Evolutionary conservation across 2,797 vertebrate genomes (phyloP), one percentile per base, ranked within the genome.

Genomic region (Pseudochromis fuscus): DNA sequence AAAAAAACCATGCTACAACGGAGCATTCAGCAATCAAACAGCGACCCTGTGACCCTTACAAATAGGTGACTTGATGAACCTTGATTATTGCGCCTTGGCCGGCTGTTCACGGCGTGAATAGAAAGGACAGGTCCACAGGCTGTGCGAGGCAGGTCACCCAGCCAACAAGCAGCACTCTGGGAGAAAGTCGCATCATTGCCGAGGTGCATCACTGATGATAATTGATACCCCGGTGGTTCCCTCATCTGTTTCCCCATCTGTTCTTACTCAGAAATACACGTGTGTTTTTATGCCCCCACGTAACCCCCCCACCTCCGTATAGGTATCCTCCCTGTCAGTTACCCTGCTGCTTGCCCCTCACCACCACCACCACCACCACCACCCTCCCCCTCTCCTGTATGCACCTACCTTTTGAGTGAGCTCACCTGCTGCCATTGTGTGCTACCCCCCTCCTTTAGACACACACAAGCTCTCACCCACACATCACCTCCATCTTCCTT

Each of bases 211-310:
- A 64, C 60, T 40, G 85, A 87, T 87, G 71, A 89, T 90, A 89
- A 88, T 75, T 91, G 86, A 88, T 73, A 75, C 83, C 83, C 77
- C 56, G 53, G 63, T 72, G 83, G 75, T 86, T 81, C 67, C 62
- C 51, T 83, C 85, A 77, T 89, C 87, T 92, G 86, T 87, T 79
- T 72, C 37, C 62, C 85, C 84, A 90, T 91, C 90, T 91, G 86
- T 71, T 88, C 77, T 59, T 38, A 12, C 79, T 82, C 69, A 74
- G 73, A 83, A 71, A 89, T 84, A 85, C 69, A 87, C 31, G 16
- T 67, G 27, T 35, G 24, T 83, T n/a, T 63, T 77, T 46, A 35
- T 58, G 25, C 62, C 79, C 75, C 66, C 59, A 38, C 60, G 21
- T 61, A 63, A 53, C 79, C 78, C 56, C 11, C 69, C 85, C 82